These are phyloP conservation scores for Rhodinocichla rosea DNA, from an alignment of 2,113 vertebrate species.

Conservation along the genomic window DNA sequence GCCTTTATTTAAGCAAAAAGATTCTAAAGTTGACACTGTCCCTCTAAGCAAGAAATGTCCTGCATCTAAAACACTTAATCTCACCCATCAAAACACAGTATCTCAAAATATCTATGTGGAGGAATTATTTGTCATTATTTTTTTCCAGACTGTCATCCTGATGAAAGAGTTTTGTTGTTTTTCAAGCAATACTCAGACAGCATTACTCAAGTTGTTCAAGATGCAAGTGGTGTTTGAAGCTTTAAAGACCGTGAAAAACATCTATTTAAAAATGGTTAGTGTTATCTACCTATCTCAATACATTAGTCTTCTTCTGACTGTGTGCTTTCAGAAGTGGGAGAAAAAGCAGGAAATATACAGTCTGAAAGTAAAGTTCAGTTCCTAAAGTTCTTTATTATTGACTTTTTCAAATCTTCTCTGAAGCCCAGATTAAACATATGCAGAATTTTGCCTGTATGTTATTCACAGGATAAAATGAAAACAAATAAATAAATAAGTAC, in stretches of 20 bases:
- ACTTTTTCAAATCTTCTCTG: not conserved
- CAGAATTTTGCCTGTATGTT: not conserved
- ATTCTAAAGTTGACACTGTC: slow-evolving; percentile 37
- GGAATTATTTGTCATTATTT: slow-evolving; percentile 9
- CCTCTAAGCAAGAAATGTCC: slow-evolving; percentile 54
- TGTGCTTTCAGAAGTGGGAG: not conserved
- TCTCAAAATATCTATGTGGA: not conserved
- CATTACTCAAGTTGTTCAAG: not conserved
- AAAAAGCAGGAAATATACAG: not conserved
- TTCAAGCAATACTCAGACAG: slow-evolving; percentile 36
- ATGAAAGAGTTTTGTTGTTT: slow-evolving; percentile 33
- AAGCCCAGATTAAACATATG: not conserved
- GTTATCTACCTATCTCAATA: not conserved
- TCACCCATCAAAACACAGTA: slow-evolving; percentile 31
- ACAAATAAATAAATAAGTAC: not conserved
- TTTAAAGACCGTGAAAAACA: not conserved
- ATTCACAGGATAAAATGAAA: not conserved
- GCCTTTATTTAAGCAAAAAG: not conserved
- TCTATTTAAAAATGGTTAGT: not conserved
- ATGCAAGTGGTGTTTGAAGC: not conserved
- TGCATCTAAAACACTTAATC: slow-evolving; percentile 28
- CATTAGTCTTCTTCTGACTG: not conserved
- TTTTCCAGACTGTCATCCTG: slow-evolving; percentile 33
- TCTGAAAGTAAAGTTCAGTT: not conserved
- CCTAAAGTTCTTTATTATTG: not conserved